A percentile compares a stretch with the other conserved stretches of the same genome.
Conservation (phyloP, 1,140 invertebrate species). For the Diachasma alloeum region DNA sequence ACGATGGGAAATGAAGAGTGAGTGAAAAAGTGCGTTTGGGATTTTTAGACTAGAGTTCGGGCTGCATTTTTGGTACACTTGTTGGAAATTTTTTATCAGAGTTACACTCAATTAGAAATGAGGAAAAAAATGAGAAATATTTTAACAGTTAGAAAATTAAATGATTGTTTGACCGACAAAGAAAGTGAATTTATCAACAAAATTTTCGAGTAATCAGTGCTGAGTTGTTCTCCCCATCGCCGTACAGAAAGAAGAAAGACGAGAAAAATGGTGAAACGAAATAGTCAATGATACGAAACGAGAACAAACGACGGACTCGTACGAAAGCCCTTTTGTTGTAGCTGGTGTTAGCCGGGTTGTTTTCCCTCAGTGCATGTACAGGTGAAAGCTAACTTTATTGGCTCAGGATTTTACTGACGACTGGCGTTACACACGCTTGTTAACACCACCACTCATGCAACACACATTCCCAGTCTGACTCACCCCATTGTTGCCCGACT, state of each 20-base stretch:
- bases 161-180: too few relatives aligned
- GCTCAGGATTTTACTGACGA: slow-evolving; percentile 29
- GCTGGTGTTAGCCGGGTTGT: neutral
- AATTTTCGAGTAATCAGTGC: too few relatives aligned
- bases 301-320: slow-evolving; percentile 13
- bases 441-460: slow-evolving; percentile 19
- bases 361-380: slow-evolving; percentile 1
- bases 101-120: too few relatives aligned
- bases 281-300: slow-evolving; percentile 27
- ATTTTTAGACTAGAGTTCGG: too few relatives aligned
- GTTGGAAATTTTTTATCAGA: too few relatives aligned
- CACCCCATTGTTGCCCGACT: neutral
- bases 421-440: slow-evolving; percentile 29
- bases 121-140: too few relatives aligned
- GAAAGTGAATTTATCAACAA: too few relatives aligned
- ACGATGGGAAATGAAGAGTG: neutral
- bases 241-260: neutral
- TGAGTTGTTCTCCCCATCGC: too few relatives aligned
- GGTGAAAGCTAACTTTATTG: slow-evolving; percentile 23
- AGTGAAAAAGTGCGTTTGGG: too few relatives aligned
- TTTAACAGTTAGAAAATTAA: too few relatives aligned
- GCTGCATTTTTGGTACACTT: too few relatives aligned
- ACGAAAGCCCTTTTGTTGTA: neutral
- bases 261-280: neutral
- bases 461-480: neutral